These are phyloP conservation scores for Sapayoa aenigma DNA, from an alignment of 2,113 vertebrate species.

Conservation along the genomic window DNA sequence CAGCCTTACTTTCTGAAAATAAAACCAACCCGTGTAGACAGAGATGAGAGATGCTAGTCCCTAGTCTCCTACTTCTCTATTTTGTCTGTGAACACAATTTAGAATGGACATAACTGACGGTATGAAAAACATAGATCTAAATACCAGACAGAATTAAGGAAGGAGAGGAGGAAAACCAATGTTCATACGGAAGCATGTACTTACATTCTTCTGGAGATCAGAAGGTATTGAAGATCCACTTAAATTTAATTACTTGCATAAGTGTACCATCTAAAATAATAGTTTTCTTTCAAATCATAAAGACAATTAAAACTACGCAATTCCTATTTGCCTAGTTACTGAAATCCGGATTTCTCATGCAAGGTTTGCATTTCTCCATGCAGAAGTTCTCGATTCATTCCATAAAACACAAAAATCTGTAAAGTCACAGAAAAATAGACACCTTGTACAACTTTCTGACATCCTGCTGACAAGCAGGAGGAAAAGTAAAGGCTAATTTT, in stretches of 20 bases:
- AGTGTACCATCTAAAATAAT: not conserved
- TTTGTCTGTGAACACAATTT: not conserved
- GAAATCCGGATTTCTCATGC: not conserved
- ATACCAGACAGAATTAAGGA: not conserved
- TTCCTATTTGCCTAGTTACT: not conserved
- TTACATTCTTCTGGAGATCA: not conserved
- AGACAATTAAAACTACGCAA: not conserved
- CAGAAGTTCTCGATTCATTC: rapidly evolving
- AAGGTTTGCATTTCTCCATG: not conserved
- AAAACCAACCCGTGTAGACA: not conserved
- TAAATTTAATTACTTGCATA: not conserved
- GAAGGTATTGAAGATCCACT: not conserved
- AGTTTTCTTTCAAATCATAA: not conserved
- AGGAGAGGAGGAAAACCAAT: not conserved
- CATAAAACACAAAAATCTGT: not conserved
- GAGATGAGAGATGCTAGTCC: not conserved
- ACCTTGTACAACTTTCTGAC: not conserved
- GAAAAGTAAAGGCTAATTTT: not conserved
- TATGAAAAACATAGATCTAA: not conserved
- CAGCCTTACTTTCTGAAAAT: not conserved
- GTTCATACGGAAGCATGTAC: not conserved
- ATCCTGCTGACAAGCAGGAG: not conserved
- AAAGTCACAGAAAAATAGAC: not conserved
- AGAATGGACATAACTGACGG: not conserved
- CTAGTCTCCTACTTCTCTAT: not conserved